Conservation (phyloP, 2,797 vertebrate species). For the Alca torda region DNA sequence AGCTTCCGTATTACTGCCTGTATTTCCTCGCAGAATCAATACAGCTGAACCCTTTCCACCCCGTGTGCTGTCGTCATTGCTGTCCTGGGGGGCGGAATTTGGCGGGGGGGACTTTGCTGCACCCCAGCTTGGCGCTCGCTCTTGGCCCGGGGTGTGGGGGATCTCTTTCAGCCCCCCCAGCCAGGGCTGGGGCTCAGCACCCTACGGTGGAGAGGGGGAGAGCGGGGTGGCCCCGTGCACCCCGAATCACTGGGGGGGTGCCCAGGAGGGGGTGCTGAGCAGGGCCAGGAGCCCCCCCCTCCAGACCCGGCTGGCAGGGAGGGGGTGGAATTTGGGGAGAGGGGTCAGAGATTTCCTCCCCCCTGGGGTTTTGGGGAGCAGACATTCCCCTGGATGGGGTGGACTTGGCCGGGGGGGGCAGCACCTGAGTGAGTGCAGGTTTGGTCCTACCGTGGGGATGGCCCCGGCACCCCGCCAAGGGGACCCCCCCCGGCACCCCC, state of each 20-base stretch:
- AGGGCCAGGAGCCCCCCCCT: neutral
- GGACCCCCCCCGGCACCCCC: neutral
- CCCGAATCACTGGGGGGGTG: neutral
- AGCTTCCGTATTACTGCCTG: slow-evolving; percentile 49
- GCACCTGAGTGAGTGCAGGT: neutral
- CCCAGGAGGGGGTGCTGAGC: neutral
- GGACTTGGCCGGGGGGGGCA: neutral
- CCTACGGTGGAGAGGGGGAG: neutral
- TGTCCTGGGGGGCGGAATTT: too few relatives aligned
- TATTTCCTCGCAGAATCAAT: slow-evolving; percentile 36
- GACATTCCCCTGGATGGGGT: neutral
- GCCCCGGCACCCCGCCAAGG: neutral
- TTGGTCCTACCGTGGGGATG: neutral
- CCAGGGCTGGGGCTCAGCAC: neutral
- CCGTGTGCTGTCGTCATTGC: neutral
- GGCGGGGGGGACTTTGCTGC: neutral
- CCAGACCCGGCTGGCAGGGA: fast-evolving
- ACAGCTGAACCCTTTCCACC: neutral
- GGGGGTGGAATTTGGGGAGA: neutral
- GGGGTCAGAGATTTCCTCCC: neutral
- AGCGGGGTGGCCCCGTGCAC: neutral
- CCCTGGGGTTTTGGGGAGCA: neutral
- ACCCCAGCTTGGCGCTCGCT: neutral
- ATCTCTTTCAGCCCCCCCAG: neutral
- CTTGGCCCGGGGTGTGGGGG: too few relatives aligned